Evolutionary conservation across 2,888 invertebrate species (phyloP).

Genomic region (Microdon myrmicae): DNA sequence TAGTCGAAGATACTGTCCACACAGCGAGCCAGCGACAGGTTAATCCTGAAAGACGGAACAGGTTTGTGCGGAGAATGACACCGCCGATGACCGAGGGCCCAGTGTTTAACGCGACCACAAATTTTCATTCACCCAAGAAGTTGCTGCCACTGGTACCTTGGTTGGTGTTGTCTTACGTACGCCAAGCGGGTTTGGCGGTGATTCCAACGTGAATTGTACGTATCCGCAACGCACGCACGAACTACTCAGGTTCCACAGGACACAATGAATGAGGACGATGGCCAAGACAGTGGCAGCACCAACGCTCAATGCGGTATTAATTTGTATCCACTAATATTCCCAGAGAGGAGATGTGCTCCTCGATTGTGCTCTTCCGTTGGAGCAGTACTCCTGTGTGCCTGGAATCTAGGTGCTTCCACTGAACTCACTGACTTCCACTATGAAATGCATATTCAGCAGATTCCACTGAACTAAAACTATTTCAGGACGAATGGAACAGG

Average conservation of each 20-base stretch:
- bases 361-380: slow-evolving; percentile 8
- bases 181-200: slow-evolving; percentile 3
- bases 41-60: slow-evolving; percentile 50
- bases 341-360: slow-evolving; percentile 24
- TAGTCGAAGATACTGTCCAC: too few species aligned
- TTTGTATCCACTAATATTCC: slow-evolving; percentile 40
- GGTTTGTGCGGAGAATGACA: slow-evolving; percentile 45
- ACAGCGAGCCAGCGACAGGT: slow-evolving; percentile 41
- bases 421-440: slow-evolving; percentile 40
- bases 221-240: slow-evolving; percentile 49
- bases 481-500: slow-evolving; percentile 42
- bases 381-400: slow-evolving; percentile 37
- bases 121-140: slow-evolving; percentile 41
- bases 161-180: slow-evolving; percentile 3
- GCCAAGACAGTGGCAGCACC: slow-evolving; percentile 45
- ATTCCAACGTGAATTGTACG: slow-evolving; percentile 22
- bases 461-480: slow-evolving; percentile 52
- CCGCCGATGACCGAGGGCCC: slow-evolving; percentile 38
- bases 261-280: slow-evolving; percentile 50
- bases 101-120: too few species aligned
- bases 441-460: slow-evolving; percentile 47
- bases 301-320: slow-evolving; percentile 48
- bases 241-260: slow-evolving; percentile 48
- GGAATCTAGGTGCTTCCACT: slow-evolving; percentile 51
- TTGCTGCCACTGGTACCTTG: slow-evolving; percentile 11